Base-by-base conservation (phyloP, 2,888 invertebrate species). In the Odontocerum albicorne region DNA sequence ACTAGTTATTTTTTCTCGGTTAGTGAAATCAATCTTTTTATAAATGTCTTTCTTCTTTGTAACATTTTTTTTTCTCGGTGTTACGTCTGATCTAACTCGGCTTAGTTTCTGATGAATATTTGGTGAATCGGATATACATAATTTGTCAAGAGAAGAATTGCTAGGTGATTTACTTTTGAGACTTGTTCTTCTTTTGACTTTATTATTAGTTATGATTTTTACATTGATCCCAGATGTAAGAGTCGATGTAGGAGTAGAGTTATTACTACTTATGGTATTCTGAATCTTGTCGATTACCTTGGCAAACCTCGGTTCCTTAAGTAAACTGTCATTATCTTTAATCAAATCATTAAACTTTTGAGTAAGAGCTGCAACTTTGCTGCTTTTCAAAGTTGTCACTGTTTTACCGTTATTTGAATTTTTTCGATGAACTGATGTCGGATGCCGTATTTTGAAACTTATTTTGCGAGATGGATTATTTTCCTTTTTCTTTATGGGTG, bases 271-370 rank as follows among this genome's bases (percentile, higher is more conserved):
- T 2, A 72, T 69, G 22, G 63, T 68, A 31, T 69, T 65, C 57
- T 73, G 70, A 55, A 72, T 61, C 55, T 73, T 70, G 79, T 80
- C 68, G 74, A 81, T 68, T 66, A 77, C 72, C 64, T 80, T 82
- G 17, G 69, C 70, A 47, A 83, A 72, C 68, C 81, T 82, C 3
- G 81, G 75, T 65, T 81, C 80, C 61, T 79, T 80, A 33, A 79
- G 66, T 4, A 79, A 65, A 3, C 68, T 68, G 38, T 68, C 68
- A 62, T 74, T 72, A 62, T 79, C 78, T 46, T 67, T 71, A 59
- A 83, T 78, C 64, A 86, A 73, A 66, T 84, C 81, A 66, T 88
- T 87, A 65, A 86, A 88, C 65, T 86, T 86, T 61, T 82, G 81
- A 1, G 87, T 84, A 54, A 88, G 68, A 66, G 84, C 82, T 40